Evolutionary conservation across 2,888 invertebrate species (phyloP), one percentile per base, ranked within the genome.

Genomic region (Lasius fuliginosus): DNA sequence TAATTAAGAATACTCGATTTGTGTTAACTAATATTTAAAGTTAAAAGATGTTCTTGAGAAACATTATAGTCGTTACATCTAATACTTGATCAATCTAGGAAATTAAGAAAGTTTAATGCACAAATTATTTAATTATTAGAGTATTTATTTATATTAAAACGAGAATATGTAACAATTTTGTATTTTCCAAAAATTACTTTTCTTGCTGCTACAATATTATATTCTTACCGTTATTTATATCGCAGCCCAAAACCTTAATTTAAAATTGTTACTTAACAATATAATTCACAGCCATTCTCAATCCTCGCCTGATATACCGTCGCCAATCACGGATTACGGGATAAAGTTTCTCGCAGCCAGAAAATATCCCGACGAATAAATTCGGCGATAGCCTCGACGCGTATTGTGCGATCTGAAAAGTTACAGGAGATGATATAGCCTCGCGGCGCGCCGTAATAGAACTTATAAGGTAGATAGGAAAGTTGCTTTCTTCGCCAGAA

Each of bases 401-500:
- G 56, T 53, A 82, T 77, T 82, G 64, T 76, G 36, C 56, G 65
- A 77, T 53, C 77, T 79, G 58, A 30, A 77, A 77, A 77, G 56
- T 77, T 77, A 76, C 30, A 36, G 42, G 40, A n/a, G 42, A 82
- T 64, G 65, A 65, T 82, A 82, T 82, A 58, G 67, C 33, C 77
- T 30, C 33, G 53, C 49, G 33, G 77, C 30, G 62, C 53, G 30
- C 79, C 30, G n/a, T 82, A 74, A 76, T 76, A 67, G 65, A 82
- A 40, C 82, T 82, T 64, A 53, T 53, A 46, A 58, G 42, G 12
- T 77, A 56, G 67, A 67, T 27, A 79, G 58, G 36, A 82, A 81
- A 81, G 79, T 82, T 82, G 64, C 64, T 82, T 53, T 64, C 30
- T 62, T 77, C 27, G n/a, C 62, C 33, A 40, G 68, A 83, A 83